Evolutionary conservation across 2,113 vertebrate species (phyloP).

Genomic region (Coptodon rendalli): DNA sequence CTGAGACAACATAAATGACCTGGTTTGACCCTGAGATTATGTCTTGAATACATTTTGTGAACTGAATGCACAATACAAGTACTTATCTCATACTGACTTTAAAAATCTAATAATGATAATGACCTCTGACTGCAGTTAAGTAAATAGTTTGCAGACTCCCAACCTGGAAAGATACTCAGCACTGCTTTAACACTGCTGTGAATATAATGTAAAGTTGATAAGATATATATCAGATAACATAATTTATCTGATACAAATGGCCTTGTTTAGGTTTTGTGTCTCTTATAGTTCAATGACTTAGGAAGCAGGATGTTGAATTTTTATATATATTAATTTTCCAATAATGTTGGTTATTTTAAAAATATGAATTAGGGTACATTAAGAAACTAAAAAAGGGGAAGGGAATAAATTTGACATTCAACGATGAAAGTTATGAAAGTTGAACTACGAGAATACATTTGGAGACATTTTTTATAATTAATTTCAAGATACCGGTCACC

Average conservation of each 20-base stretch:
- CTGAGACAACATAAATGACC: background rate
- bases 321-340: background rate
- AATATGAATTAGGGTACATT: background rate
- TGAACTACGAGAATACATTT: background rate
- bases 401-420: background rate
- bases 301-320: background rate
- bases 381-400: background rate
- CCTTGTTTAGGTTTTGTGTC: background rate
- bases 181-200: background rate
- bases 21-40: background rate
- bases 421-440: background rate
- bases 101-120: background rate
- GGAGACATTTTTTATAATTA: background rate
- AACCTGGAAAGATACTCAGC: background rate
- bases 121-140: background rate
- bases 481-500: background rate
- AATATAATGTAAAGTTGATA: background rate
- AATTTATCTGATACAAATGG: background rate
- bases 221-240: background rate
- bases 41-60: background rate
- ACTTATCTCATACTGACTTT: background rate
- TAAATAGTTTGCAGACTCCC: background rate
- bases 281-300: background rate
- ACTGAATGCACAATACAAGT: background rate
- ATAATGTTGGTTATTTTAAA: background rate